Percentiles rank a stretch among this genome's conserved stretches.
These are phyloP conservation scores for Caradrina clavipalpis DNA, from an alignment of 2,888 invertebrate species.

Conservation along the genomic window DNA sequence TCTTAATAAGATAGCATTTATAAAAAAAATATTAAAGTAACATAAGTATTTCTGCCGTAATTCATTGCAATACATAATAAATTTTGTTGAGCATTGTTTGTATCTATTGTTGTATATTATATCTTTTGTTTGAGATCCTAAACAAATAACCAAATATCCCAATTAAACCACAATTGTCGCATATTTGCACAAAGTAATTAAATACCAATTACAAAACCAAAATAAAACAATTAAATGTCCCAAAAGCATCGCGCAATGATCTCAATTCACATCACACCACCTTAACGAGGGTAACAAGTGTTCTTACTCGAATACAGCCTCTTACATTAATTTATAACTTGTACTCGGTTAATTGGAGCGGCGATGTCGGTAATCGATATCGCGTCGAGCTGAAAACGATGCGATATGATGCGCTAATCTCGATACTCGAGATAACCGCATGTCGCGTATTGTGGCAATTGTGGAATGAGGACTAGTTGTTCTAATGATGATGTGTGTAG, in stretches of 20 bases:
- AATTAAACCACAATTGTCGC: too few species aligned
- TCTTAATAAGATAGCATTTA: too few species aligned
- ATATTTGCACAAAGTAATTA: not conserved
- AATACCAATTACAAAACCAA: not conserved
- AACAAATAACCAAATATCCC: too few species aligned
- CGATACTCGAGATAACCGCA: constrained; percentile 56
- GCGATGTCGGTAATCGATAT: constrained; percentile 50
- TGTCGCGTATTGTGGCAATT: constrained; percentile 27
- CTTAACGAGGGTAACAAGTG: constrained; percentile 47
- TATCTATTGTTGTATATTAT: too few species aligned
- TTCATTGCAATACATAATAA: too few species aligned
- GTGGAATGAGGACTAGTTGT: not conserved
- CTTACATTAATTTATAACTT: constrained; percentile 48
- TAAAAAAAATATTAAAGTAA: too few species aligned
- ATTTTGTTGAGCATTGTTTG: too few species aligned
- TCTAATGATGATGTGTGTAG: too few species aligned
- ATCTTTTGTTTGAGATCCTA: too few species aligned
- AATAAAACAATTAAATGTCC: constrained; percentile 18
- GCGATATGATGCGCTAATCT: constrained; percentile 45
- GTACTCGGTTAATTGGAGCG: constrained; percentile 30
- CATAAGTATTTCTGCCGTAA: too few species aligned
- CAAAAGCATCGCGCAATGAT: constrained; percentile 16
- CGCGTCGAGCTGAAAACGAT: constrained; percentile 31
- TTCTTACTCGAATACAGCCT: constrained; percentile 39
- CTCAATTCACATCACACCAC: constrained; percentile 7